Conservation (phyloP, 2,113 vertebrate species). For the Hirundichthys speculiger region DNA sequence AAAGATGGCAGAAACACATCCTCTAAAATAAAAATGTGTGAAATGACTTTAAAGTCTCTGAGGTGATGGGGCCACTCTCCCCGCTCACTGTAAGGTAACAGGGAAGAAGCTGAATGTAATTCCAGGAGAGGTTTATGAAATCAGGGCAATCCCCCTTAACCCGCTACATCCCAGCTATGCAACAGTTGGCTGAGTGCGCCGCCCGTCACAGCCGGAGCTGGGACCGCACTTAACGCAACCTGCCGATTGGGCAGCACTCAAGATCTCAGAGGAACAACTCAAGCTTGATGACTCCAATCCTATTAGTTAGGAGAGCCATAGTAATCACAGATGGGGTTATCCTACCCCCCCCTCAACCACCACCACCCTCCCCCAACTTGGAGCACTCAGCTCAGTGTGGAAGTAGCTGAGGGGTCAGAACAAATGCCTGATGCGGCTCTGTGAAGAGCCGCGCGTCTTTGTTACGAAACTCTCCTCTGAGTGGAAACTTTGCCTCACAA, state of each 20-base stretch:
- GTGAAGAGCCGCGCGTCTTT: constrained; percentile 37
- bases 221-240: constrained; percentile 36
- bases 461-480: constrained; percentile 41
- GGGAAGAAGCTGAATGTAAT: constrained; percentile 61
- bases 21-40: neutral
- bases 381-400: constrained; percentile 41
- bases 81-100: constrained; percentile 29
- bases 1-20: constrained; percentile 1
- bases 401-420: constrained; percentile 55
- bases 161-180: constrained; percentile 56
- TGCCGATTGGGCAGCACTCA: constrained; percentile 51
- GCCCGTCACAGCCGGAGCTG: constrained; percentile 55
- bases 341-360: constrained; percentile 10
- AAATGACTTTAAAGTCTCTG: constrained; percentile 5
- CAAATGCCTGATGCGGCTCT: constrained; percentile 15
- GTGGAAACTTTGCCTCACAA: constrained; percentile 66
- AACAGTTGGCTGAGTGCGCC: constrained; percentile 68
- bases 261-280: constrained; percentile 66
- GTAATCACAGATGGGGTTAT: constrained; percentile 70
- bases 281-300: constrained; percentile 77
- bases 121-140: constrained; percentile 72
- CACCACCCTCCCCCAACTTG: constrained; percentile 25
- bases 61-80: neutral
- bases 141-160: constrained; percentile 75
- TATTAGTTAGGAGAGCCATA: constrained; percentile 71